phyloP scores from a whole-genome alignment of 2,113 vertebrate species.

The Elanus axillaris region DNA sequence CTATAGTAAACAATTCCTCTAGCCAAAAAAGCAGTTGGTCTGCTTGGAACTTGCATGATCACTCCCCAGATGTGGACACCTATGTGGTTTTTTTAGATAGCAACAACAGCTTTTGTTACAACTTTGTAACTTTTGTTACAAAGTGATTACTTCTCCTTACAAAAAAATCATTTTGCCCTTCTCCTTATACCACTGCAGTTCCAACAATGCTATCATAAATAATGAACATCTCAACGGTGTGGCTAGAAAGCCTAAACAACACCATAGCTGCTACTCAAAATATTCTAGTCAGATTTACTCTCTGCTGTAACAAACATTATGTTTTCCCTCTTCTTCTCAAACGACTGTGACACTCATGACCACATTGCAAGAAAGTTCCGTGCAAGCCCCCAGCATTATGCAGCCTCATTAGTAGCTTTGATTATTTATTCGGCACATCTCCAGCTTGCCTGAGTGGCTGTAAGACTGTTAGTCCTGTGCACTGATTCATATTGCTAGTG shows the following conservation, averaged over 20 bases:
- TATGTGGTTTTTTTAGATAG: not conserved
- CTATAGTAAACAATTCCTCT: not conserved
- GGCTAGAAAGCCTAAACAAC: not conserved
- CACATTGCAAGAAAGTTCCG: not conserved
- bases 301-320: not conserved
- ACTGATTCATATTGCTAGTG: not conserved
- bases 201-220: not conserved
- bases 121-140: no score
- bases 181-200: not conserved
- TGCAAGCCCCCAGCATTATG: not conserved
- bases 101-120: not conserved
- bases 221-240: not conserved
- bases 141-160: not conserved
- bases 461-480: not conserved
- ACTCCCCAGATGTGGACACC: not conserved
- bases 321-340: constrained; percentile 6
- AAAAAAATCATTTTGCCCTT: not conserved
- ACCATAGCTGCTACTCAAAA: not conserved
- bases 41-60: not conserved
- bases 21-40: not conserved
- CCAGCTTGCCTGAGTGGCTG: not conserved
- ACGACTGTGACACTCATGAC: not conserved
- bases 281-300: not conserved
- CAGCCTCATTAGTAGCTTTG: constrained; percentile 45
- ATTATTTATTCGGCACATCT: constrained; percentile 1